These are phyloP conservation scores for Pollimyrus isidori DNA, from an alignment of 2,113 vertebrate species.

Conservation along the genomic window DNA sequence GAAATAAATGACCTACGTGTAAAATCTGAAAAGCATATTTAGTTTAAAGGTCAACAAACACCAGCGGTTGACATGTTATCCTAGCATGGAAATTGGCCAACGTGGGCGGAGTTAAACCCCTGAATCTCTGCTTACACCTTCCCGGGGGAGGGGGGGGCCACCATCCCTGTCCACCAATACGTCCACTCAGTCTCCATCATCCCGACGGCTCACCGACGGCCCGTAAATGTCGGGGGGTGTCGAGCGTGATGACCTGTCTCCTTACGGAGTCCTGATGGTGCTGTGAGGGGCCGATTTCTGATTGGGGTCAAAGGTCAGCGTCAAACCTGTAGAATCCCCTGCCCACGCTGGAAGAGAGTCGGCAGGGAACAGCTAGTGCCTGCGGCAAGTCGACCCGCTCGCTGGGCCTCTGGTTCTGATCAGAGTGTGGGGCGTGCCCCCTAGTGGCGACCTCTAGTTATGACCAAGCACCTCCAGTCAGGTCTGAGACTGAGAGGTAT, in stretches of 20 bases:
- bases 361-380: neutral
- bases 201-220: neutral
- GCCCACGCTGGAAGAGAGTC: neutral
- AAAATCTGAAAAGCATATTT: neutral
- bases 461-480: neutral
- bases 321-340: neutral
- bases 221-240: conserved; percentile 23
- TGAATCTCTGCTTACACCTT: neutral
- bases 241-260: conserved; percentile 14
- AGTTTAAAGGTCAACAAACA: neutral
- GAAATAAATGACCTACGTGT: neutral
- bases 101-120: neutral
- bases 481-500: conserved; percentile 7
- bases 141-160: neutral
- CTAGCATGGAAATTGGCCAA: neutral
- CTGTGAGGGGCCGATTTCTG: neutral
- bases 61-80: neutral
- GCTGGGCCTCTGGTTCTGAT: neutral
- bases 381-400: neutral
- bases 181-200: neutral
- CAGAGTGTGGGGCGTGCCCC: neutral
- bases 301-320: neutral
- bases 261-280: neutral
- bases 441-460: neutral
- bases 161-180: neutral